Evolutionary conservation across 2,113 vertebrate genomes (phyloP).

Genomic region (Dromaius novaehollandiae): DNA sequence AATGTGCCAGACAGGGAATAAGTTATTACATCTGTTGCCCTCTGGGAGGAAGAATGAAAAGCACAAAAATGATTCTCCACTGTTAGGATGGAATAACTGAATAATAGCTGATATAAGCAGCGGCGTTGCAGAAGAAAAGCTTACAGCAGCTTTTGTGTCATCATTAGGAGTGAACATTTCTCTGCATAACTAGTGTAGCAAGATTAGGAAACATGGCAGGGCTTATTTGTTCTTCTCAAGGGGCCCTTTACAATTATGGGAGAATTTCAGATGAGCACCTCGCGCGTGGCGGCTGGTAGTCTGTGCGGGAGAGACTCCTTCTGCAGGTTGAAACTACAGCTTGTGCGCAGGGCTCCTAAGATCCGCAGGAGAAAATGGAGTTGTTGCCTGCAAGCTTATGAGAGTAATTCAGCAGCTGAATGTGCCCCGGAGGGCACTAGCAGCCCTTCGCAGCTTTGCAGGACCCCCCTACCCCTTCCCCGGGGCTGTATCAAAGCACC

Average conservation of each 20-base stretch:
- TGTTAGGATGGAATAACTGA: slow-evolving; percentile 62
- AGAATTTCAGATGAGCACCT: slow-evolving; percentile 39
- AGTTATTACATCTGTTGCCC: slow-evolving; percentile 75
- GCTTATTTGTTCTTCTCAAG: slow-evolving; percentile 65
- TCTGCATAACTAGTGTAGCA: slow-evolving; percentile 46
- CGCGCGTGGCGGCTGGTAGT: neutral
- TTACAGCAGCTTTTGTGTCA: slow-evolving; percentile 70
- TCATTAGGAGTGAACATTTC: slow-evolving; percentile 49
- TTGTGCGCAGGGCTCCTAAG: fast-evolving
- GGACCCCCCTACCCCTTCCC: too few relatives aligned
- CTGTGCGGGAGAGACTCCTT: neutral
- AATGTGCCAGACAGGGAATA: slow-evolving; percentile 74
- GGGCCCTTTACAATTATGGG: slow-evolving; percentile 53
- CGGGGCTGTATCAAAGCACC: neutral
- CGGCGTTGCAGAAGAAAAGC: slow-evolving; percentile 14
- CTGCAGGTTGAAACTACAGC: neutral
- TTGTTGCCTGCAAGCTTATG: neutral
- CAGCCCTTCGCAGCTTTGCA: too few relatives aligned
- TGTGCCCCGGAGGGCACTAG: too few relatives aligned
- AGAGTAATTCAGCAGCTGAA: neutral
- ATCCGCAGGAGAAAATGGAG: neutral
- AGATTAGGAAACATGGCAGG: slow-evolving; percentile 57
- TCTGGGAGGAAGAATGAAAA: slow-evolving; percentile 75
- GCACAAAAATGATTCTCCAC: slow-evolving; percentile 49
- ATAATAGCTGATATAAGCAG: slow-evolving; percentile 68